Base-by-base conservation (phyloP, 2,888 invertebrate genomes). In the Drosophila monieri region DNA sequence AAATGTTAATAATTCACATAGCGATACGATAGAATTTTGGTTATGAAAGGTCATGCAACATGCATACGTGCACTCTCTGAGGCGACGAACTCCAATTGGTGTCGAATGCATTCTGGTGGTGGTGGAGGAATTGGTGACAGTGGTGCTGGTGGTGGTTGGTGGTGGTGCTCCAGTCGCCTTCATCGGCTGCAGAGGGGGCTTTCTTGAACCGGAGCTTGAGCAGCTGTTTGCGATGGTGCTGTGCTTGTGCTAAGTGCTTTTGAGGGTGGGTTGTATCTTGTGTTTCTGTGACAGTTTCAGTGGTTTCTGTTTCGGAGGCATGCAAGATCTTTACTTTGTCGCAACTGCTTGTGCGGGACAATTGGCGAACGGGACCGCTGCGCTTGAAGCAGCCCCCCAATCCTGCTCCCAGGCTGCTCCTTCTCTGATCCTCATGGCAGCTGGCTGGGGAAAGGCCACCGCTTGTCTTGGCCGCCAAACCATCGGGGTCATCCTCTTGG, bases 61-160 rank as follows among this genome's bases (percentile, higher is more conserved):
- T 91, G 91, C 91, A 90, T 91, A 91, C 91, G 90, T 91, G 91
- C 90, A 90, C 88, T 89, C 84, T 88, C 77, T 89, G 88, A 43
- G 88, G 88, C 61, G 78, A 74, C 69, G 89, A 80, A 71, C 77
- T 89, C 89, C 91, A 90, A 86, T 85, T 88, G 61, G 88, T 85
- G 74, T 75, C 73, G 58, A 72, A 76, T 69, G 61, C 67, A 25
- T 52, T 61, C 46, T 72, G 91, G 91, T 77, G 93, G 92, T 75
- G 74, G 74, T 78, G 73, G 43, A 32, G 32, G 32, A 21, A 12
- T 59, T 41, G 43, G 61, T 74, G 67, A 12, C 74, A 74, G 54
- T 81, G 76, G 56, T 88, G 78, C 77, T 58, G 61, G 41, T 68
- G 43, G 52, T 62, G 68, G 39, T 25, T 12, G 53, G 54, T 41